Evolutionary conservation across 1,140 invertebrate species (phyloP).

Genomic region (Grapholita molesta): DNA sequence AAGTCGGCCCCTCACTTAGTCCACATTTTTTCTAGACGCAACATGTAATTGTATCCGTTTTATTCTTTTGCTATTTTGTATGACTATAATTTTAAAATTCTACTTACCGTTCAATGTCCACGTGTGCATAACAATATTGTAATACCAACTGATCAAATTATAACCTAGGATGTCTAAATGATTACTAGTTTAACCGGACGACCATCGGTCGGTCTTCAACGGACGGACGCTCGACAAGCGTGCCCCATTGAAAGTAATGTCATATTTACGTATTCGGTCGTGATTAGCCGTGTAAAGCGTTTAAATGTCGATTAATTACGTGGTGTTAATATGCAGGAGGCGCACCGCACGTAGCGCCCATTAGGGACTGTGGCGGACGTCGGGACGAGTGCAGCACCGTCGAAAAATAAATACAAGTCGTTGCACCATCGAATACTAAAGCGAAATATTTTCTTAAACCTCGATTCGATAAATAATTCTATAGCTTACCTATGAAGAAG

Average conservation of each 20-base stretch:
- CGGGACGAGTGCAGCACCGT: neutral
- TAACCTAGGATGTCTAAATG: neutral
- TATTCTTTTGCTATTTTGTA: neutral
- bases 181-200: neutral
- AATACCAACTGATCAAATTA: neutral
- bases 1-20: neutral
- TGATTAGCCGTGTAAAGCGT: conserved; percentile 36
- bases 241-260: conserved; percentile 20
- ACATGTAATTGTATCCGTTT: neutral
- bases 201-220: neutral
- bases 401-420: neutral
- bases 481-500: too few relatives aligned
- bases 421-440: neutral
- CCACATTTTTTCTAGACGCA: neutral
- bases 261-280: conserved; percentile 39
- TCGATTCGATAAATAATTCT: too few relatives aligned
- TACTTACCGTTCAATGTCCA: neutral
- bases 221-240: neutral
- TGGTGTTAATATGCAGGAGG: conserved; percentile 42
- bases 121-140: neutral
- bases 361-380: conserved; percentile 28
- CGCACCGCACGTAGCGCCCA: conserved; percentile 32
- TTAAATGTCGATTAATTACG: conserved; percentile 42
- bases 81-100: neutral
- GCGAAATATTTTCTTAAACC: too few relatives aligned